Conservation (phyloP, 1,140 invertebrate genomes). For the Pararge aegeria region DNA sequence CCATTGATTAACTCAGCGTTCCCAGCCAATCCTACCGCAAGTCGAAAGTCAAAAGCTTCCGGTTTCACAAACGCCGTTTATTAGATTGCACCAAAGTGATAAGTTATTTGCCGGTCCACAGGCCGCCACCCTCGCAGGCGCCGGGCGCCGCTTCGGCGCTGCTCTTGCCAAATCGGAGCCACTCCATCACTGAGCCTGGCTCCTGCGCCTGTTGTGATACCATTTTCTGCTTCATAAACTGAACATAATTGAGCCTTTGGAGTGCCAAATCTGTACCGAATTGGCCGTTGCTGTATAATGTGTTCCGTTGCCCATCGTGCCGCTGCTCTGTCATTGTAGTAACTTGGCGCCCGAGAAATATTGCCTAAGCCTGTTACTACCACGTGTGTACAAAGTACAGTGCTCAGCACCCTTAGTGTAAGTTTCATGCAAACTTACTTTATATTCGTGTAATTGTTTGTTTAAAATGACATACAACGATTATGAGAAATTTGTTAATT, state of each 20-base stretch:
- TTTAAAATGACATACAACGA: too few species aligned
- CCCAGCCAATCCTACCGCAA: neutral
- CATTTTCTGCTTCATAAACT: conserved; percentile 68
- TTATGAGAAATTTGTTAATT: too few species aligned
- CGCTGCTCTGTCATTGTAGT: neutral
- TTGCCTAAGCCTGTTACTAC: neutral
- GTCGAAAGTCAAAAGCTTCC: conserved; percentile 1
- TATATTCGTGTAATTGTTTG: too few species aligned
- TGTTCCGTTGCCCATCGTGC: conserved; percentile 1
- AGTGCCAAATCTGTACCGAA: conserved; percentile 36
- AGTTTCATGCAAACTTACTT: too few species aligned
- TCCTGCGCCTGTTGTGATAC: conserved; percentile 43
- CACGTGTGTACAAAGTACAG: too few species aligned
- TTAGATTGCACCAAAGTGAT: conserved; percentile 73
- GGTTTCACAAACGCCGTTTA: conserved; percentile 50
- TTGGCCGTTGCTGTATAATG: conserved; percentile 16
- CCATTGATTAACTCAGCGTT: too few species aligned
- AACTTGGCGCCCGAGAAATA: neutral
- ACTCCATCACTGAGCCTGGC: conserved; percentile 58
- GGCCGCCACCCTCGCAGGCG: conserved; percentile 44
- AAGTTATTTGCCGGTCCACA: conserved; percentile 73
- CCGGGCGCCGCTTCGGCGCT: conserved; percentile 45
- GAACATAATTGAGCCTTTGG: conserved; percentile 40
- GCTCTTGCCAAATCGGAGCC: conserved; percentile 59
- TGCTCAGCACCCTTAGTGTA: too few species aligned